Base-by-base conservation (phyloP, 2,888 invertebrate genomes). In the Andrena camellia region DNA sequence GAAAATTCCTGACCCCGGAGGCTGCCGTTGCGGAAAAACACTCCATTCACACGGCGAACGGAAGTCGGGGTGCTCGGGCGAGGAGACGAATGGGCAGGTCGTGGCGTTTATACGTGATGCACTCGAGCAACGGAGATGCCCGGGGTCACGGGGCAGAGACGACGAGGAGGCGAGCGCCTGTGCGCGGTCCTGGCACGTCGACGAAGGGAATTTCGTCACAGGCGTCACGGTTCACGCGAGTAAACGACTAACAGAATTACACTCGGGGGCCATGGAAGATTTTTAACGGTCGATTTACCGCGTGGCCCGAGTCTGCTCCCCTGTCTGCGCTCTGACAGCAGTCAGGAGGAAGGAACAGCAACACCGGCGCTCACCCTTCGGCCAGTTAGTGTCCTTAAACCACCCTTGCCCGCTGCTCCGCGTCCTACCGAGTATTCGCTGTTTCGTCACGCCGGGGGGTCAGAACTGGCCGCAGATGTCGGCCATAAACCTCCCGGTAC, bases 201-300 rank as follows among this genome's bases (percentile, higher is more conserved):
- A 80, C 76, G 76, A 74, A 77, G 71, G 72, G 79, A 76, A 86
- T 89, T 87, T 87, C 88, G 88, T 87, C 81, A 87, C 84, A 86
- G 89, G 81, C 87, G 84, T 86, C 87, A 79, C 80, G 77, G 78
- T 81, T 72, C 64, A 77, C 66, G 64, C 73, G 50, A 54, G 72
- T 69, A 86, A 81, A 83, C 85, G 82, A 73, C 84, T 88, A 88
- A 89, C 86, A 85, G 86, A 88, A 88, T 89, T 88, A 88, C 81
- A 84, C 79, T 73, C 81, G 78, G 81, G 78, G 79, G 79, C 83
- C 75, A 78, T 82, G 85, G 76, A 81, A 88, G 92, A 90, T 93
- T 93, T 93, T 93, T 93, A 93, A 94, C 93, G 94, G 92, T 93
- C 93, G 93, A 94, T 94, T 94, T 94, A 90, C 89, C 88, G 88